Evolutionary conservation across 2,113 vertebrate species (phyloP).

Genomic region (Mirza zaza): DNA sequence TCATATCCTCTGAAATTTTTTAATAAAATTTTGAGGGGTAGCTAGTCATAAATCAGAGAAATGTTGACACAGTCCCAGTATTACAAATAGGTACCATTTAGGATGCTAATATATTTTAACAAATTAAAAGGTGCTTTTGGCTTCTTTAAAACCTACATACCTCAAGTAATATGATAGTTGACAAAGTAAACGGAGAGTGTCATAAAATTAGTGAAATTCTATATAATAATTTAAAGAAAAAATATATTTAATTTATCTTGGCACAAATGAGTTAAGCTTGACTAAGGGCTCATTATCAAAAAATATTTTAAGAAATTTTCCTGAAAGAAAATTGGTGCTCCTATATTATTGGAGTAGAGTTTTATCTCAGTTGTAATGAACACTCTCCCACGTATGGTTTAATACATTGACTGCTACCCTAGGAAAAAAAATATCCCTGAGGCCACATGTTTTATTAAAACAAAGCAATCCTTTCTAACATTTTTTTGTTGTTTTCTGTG

Average conservation of each 20-base stretch:
- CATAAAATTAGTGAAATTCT: background rate
- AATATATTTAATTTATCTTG: background rate
- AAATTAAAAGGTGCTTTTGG: background rate
- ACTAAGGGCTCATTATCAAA: background rate
- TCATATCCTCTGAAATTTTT: background rate
- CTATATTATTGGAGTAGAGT: background rate
- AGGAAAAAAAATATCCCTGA: too few species aligned
- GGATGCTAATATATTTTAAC: background rate
- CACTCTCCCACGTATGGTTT: background rate
- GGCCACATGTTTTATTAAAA: too few species aligned
- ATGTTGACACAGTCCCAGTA: background rate
- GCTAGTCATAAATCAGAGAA: background rate
- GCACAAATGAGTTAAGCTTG: background rate
- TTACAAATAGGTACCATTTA: background rate
- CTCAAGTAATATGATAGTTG: background rate
- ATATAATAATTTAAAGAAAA: background rate
- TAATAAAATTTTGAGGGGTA: background rate
- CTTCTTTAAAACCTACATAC: background rate
- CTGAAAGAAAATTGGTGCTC: slow-evolving; percentile 1
- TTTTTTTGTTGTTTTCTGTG: too few species aligned
- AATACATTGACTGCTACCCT: too few species aligned
- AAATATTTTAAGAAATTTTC: background rate
- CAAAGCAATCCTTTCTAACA: too few species aligned
- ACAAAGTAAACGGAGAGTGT: background rate
- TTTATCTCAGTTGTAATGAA: background rate